Percentiles rank a stretch among this genome's conserved stretches.
These are phyloP conservation scores for Thamnophis elegans DNA, from an alignment of 2,797 vertebrate genomes.

Conservation along the genomic window DNA sequence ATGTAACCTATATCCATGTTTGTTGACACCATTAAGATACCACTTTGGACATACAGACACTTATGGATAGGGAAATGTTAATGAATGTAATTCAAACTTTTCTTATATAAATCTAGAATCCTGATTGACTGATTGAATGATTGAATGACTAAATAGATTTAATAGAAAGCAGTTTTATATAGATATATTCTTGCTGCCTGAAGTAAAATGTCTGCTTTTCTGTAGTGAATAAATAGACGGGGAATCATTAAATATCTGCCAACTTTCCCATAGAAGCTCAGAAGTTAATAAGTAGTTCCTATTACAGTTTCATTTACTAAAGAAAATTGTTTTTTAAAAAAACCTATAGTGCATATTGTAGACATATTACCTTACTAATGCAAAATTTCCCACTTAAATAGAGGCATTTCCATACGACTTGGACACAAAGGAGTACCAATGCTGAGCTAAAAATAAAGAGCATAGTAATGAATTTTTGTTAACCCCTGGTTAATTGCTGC, in stretches of 20 bases:
- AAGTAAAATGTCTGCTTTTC: constrained; percentile 29
- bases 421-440: constrained; percentile 41
- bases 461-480: constrained; percentile 10
- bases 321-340: constrained; percentile 45
- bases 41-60: background rate
- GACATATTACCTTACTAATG: constrained; percentile 20
- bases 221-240: constrained; percentile 17
- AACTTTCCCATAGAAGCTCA: constrained; percentile 11
- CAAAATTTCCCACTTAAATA: constrained; percentile 46
- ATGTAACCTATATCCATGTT: background rate
- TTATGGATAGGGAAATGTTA: background rate
- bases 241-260: background rate
- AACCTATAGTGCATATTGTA: constrained; percentile 14
- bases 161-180: background rate
- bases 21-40: background rate
- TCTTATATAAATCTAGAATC: background rate
- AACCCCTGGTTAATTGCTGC: constrained; percentile 59
- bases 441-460: constrained; percentile 57
- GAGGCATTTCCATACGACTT: constrained; percentile 47
- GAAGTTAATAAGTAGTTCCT: constrained; percentile 40
- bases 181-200: background rate
- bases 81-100: background rate
- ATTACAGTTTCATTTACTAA: constrained; percentile 34
- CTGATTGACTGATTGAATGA: background rate
- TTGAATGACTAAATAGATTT: background rate